A percentile compares a stretch with the other conserved stretches of the same genome.
These are phyloP conservation scores for Drosophila niveifrons DNA, from an alignment of 2,888 invertebrate species.

Conservation along the genomic window DNA sequence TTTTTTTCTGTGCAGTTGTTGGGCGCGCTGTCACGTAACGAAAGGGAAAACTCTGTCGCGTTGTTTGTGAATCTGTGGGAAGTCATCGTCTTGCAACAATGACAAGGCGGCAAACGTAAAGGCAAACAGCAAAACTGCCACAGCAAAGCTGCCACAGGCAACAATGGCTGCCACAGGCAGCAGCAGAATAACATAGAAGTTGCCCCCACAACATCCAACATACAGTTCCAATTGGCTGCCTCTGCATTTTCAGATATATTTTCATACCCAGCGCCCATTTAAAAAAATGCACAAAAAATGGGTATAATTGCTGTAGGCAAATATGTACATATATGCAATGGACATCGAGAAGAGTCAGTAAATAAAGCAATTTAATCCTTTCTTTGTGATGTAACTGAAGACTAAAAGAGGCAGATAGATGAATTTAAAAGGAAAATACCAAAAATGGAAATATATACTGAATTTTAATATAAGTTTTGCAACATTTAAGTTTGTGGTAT, in stretches of 20 bases:
- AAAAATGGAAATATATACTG: too few species aligned
- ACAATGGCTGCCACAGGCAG: slow-evolving; percentile 50
- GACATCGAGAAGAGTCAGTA: not conserved
- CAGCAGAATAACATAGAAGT: slow-evolving; percentile 62
- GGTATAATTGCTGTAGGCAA: not conserved
- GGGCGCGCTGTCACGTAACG: slow-evolving; percentile 78
- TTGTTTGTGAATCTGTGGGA: slow-evolving; percentile 67
- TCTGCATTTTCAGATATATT: slow-evolving; percentile 64
- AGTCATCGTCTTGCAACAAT: slow-evolving; percentile 74
- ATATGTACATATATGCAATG: not conserved
- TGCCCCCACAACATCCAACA: slow-evolving; percentile 19
- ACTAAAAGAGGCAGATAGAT: too few species aligned
- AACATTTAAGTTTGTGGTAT: too few species aligned
- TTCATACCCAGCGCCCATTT: slow-evolving; percentile 28
- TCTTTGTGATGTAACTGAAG: too few species aligned
- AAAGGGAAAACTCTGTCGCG: slow-evolving; percentile 71
- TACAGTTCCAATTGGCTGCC: slow-evolving; percentile 68
- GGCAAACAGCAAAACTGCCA: slow-evolving; percentile 31
- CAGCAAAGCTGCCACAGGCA: slow-evolving; percentile 30
- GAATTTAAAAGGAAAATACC: too few species aligned
- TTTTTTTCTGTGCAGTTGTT: slow-evolving; percentile 22
- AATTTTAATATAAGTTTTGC: too few species aligned
- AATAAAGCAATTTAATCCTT: too few species aligned
- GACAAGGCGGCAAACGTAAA: slow-evolving; percentile 62
- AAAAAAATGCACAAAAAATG: not conserved